phyloP scores from a whole-genome alignment of 2,797 vertebrate genomes.

The Borostomias antarcticus region DNA sequence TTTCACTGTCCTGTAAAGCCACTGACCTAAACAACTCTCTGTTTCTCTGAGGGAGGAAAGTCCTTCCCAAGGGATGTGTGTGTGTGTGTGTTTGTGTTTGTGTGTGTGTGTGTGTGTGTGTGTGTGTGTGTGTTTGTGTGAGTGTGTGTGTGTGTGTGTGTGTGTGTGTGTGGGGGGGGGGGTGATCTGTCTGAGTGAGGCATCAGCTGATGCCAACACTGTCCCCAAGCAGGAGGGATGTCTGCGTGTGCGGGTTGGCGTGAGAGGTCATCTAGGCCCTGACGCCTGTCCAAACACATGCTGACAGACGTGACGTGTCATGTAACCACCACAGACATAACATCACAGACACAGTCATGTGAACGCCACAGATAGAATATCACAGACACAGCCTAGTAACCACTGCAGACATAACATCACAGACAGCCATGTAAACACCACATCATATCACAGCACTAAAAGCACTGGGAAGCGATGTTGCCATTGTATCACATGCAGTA shows the following conservation, averaged over 20 bases:
- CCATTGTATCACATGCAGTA: no score
- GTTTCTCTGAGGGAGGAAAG: slow-evolving; percentile 2
- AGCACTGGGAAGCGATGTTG: no score
- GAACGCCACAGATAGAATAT: no score
- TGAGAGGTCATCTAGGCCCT: not conserved
- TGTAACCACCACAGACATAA: not conserved
- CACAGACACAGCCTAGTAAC: not conserved
- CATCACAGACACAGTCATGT: no score
- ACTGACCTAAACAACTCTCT: not conserved
- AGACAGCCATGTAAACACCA: no score
- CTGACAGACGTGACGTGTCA: not conserved
- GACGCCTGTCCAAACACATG: not conserved
- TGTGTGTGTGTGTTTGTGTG: slow-evolving; percentile 11
- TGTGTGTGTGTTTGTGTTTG: slow-evolving; percentile 5
- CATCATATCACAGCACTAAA: no score
- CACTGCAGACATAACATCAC: no score
- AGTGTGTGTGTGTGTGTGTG: not conserved
- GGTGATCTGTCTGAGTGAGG: not conserved
- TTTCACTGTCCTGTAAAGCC: not conserved
- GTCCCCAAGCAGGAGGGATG: not conserved
- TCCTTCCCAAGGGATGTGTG: slow-evolving; percentile 2
- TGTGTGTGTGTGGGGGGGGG: not conserved
- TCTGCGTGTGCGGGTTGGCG: not conserved
- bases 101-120: not conserved
- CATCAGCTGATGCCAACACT: slow-evolving; percentile 15